Evolutionary conservation across 2,888 invertebrate genomes (phyloP).

Genomic region (Hylaea fasciaria): DNA sequence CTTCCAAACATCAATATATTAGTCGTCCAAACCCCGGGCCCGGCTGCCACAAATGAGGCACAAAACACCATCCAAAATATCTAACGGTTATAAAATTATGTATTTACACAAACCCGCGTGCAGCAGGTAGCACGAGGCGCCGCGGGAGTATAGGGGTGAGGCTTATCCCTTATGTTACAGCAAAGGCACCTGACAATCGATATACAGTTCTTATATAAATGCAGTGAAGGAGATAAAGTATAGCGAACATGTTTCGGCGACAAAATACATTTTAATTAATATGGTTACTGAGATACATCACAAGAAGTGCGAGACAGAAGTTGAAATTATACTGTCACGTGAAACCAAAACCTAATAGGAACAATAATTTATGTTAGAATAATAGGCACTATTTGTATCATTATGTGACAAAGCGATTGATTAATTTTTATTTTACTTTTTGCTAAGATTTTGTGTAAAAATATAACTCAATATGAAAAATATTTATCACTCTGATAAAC

Average conservation of each 20-base stretch:
- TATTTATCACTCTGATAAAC: constrained; percentile 18
- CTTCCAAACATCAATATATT: constrained; percentile 12
- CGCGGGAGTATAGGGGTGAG: constrained; percentile 11
- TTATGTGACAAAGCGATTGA: too few species aligned
- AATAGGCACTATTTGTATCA: neutral
- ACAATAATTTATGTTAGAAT: constrained; percentile 21
- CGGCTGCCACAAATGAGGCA: constrained; percentile 39
- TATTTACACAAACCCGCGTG: constrained; percentile 66
- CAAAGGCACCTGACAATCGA: constrained; percentile 56
- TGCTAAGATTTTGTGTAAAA: constrained; percentile 3
- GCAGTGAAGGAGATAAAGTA: constrained; percentile 31
- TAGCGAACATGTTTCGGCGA: neutral
- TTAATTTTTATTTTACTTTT: neutral
- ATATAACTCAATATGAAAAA: constrained; percentile 9
- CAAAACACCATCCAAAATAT: constrained; percentile 64
- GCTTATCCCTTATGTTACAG: constrained; percentile 33
- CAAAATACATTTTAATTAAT: neutral
- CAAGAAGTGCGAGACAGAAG: neutral
- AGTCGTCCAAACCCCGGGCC: constrained; percentile 19
- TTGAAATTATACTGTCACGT: constrained; percentile 2
- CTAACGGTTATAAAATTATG: constrained; percentile 65
- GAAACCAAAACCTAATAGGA: constrained; percentile 23
- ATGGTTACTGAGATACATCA: neutral
- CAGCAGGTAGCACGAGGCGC: constrained; percentile 1
- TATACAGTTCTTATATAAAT: constrained; percentile 26